Base-by-base conservation (phyloP, 2,797 vertebrate species). In the Dermochelys coriacea region DNA sequence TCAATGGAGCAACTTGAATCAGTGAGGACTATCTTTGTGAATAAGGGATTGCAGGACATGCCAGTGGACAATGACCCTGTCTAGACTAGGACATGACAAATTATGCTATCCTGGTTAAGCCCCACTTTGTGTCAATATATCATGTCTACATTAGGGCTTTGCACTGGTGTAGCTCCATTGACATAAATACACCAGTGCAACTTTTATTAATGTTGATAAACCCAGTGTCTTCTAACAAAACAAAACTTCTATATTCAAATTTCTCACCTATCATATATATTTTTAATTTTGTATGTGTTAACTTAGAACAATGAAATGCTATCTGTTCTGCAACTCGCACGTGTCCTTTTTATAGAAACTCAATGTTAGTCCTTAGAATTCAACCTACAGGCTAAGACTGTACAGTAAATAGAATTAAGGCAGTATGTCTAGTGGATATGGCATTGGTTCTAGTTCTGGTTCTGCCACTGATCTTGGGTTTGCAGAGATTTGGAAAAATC, bases 111-210 rank as follows among this genome's bases (percentile, higher is more conserved):
- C 47, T 55, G 5, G 19, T 10, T 82, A 25, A 18, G 15, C 23
- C 4, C 12, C 31, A 31, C 55, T 83, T 83, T 1, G 2, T 61
- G 19, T 45, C 15, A 12, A 3, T 64, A 18, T 5, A 54, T 1
- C 0, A 0, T 47, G 2, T 51, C 82, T 74, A 80, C 2, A 3
- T 5, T 29, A 55, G 59, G 6, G 0, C 0, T 7, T 54, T 0
- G 0, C 2, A 3, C 19, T 27, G 12, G 10, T 54, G 16, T n/a
- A 68, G 25, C 77, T 51, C 71, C 8, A 54, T 1, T 1, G 23
- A 31, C 7, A 86, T 64, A 55, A 0, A 0, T 25, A 37, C 5
- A 49, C n/a, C 31, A 61, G 59, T 61, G 59, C 16, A 15, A 61
- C 29, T 61, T 61, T 61, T 61, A 61, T 61, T 34, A 34, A 61